These are phyloP conservation scores for Amphipyra tragopoginis DNA, from an alignment of 2,888 invertebrate species.

Conservation along the genomic window DNA sequence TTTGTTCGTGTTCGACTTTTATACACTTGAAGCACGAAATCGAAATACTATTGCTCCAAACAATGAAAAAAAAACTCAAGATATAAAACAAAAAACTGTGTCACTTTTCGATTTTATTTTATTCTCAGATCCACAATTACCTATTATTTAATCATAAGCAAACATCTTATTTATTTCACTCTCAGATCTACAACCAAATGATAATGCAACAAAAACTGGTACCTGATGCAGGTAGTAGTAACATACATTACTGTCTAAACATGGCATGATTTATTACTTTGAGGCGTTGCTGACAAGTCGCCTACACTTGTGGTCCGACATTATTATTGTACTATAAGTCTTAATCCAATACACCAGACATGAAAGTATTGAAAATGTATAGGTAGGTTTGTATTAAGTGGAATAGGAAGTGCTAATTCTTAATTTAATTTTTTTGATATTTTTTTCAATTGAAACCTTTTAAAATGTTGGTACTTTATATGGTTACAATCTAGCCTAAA, in stretches of 20 bases:
- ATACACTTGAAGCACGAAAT: too few relatives aligned
- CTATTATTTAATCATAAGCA: background rate
- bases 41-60: too few relatives aligned
- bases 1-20: background rate
- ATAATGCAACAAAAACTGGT: conserved; percentile 16
- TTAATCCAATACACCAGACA: conserved; percentile 20
- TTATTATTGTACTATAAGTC: conserved; percentile 22
- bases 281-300: conserved; percentile 34
- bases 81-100: too few relatives aligned
- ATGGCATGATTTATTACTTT: conserved; percentile 41
- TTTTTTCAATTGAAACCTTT: too few relatives aligned
- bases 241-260: conserved; percentile 46
- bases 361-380: background rate
- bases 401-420: background rate
- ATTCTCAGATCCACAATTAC: too few relatives aligned
- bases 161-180: background rate
- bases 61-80: too few relatives aligned
- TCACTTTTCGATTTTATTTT: too few relatives aligned
- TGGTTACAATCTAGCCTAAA: too few relatives aligned
- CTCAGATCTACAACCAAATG: conserved; percentile 7
- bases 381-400: background rate
- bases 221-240: conserved; percentile 28
- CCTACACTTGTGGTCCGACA: conserved; percentile 29
- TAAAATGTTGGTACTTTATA: too few relatives aligned
- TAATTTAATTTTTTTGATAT: background rate